Conservation (phyloP, 2,797 vertebrate species). For the Astyanax mexicanus region DNA sequence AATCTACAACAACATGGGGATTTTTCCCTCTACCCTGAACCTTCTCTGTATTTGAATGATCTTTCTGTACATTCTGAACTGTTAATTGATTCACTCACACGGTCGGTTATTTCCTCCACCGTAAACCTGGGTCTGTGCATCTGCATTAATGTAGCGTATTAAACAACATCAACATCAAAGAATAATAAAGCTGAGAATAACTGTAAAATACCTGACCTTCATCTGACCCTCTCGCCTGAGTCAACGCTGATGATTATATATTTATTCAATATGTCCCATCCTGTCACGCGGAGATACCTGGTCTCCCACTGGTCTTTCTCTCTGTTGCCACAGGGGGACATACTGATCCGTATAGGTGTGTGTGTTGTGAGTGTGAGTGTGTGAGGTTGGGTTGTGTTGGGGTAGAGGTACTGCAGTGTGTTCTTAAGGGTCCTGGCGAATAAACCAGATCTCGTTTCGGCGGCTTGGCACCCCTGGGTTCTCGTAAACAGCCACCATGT, state of each 20-base stretch:
- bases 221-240: slow-evolving; percentile 8
- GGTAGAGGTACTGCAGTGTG: not conserved
- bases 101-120: too few relatives aligned
- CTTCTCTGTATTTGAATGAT: too few relatives aligned
- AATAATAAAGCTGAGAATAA: too few relatives aligned
- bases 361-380: not conserved
- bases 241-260: not conserved
- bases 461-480: slow-evolving; percentile 79
- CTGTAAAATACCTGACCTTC: slow-evolving; percentile 6
- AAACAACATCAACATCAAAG: too few relatives aligned
- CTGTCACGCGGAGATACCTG: not conserved
- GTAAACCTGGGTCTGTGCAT: too few relatives aligned
- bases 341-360: slow-evolving; percentile 12
- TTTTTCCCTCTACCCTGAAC: too few relatives aligned
- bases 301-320: not conserved
- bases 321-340: slow-evolving; percentile 11
- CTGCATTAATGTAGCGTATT: too few relatives aligned
- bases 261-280: not conserved
- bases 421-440: slow-evolving; percentile 64
- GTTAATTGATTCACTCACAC: too few relatives aligned
- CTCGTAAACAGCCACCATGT: slow-evolving; percentile 82
- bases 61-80: too few relatives aligned
- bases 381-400: not conserved
- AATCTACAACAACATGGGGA: too few relatives aligned
- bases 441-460: slow-evolving; percentile 89